Conservation (phyloP, 2,113 vertebrate species). For the Phrynosoma platyrhinos region DNA sequence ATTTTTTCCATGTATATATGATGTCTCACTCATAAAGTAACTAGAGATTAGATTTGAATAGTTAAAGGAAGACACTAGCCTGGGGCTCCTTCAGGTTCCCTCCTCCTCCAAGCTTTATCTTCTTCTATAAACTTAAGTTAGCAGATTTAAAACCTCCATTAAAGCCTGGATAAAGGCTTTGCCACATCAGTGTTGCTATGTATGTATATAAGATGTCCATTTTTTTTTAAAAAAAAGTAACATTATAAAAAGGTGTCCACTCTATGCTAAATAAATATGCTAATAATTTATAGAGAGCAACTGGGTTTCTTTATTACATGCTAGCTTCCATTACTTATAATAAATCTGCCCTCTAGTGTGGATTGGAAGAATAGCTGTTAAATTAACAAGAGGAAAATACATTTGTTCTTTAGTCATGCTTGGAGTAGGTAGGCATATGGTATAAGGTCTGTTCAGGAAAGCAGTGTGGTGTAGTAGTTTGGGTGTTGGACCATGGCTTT, state of each 20-base stretch:
- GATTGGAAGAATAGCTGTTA: neutral
- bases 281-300: neutral
- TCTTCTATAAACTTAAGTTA: neutral
- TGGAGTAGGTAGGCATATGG: neutral
- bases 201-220: neutral
- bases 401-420: neutral
- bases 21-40: neutral
- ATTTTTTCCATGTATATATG: neutral
- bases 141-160: neutral
- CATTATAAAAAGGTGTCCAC: neutral
- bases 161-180: neutral
- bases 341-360: slow-evolving; percentile 26
- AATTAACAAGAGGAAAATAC: neutral
- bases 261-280: neutral
- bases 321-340: neutral
- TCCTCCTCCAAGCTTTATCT: too few species aligned
- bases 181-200: neutral
- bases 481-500: too few species aligned
- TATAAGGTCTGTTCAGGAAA: neutral
- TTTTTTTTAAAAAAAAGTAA: neutral
- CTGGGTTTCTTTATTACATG: neutral
- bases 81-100: too few species aligned
- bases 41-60: neutral
- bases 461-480: too few species aligned
- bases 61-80: neutral